Base-by-base conservation (phyloP, 2,113 vertebrate species). In the Pteropus alecto region DNA sequence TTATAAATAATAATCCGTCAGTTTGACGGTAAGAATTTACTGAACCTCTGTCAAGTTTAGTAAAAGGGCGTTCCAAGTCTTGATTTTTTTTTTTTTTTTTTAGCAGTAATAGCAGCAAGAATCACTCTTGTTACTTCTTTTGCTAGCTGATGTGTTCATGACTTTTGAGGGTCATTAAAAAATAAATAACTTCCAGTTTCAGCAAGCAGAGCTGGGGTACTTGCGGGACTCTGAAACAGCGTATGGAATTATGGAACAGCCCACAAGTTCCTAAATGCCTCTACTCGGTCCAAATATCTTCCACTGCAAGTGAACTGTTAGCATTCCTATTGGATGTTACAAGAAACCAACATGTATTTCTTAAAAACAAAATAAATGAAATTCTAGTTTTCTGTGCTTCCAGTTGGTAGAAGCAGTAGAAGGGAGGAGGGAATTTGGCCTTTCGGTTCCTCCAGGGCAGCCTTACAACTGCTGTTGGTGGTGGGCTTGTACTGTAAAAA, bases 381-480 rank as follows among this genome's bases (percentile, higher is more conserved):
- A 98, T 99, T 98, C 98, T 99, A 99, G 98, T 99, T 99, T 98
- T 99, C 98, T 99, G 98, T 98, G 98, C 98, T 99, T 99, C 99
- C 98, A 99, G 98, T 99, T 99, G 98, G 98, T 97, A 99, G 98
- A 99, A 99, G 98, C 98, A 98, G 98, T 96, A 98, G 98, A 98
- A 98, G 98, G 98, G 98, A 98, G 98, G 98, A 99, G 98, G 98
- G 98, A 97, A 98, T 99, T 98, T 99, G 97, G 99, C 98, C 99
- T 99, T 99, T 99, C 97, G 99, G 98, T 98, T 98, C 99, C 98
- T 99, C 99, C 99, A 98, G 98, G 98, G 98, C 98, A 98, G 98
- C 98, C 98, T 99, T 99, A 99, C 99, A 99, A 99, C 99, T 99
- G 99, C 99, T 99, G 99, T 99, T 99, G 99, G 98, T 99, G 99